phyloP scores from a whole-genome alignment of 1,140 invertebrate genomes.

The Eumeta japonica region DNA sequence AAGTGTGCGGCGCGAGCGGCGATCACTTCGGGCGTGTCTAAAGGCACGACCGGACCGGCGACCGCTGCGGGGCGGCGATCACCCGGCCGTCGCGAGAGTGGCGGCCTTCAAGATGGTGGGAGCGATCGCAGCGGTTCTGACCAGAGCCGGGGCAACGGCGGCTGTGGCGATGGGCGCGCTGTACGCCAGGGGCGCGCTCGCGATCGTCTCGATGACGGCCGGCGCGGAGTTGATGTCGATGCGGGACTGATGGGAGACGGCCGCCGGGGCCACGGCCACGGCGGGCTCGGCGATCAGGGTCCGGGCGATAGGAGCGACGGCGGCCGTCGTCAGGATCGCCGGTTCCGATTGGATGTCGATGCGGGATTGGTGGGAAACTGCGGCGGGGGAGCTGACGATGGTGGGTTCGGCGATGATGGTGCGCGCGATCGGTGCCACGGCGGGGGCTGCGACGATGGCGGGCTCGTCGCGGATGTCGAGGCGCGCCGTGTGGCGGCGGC shows the following conservation, averaged over 20 bases:
- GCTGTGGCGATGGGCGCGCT: constrained; percentile 18
- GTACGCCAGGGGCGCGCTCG: constrained; percentile 18
- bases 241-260: constrained; percentile 31
- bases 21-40: constrained; percentile 48
- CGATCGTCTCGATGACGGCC: constrained; percentile 23
- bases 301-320: constrained; percentile 13
- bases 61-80: constrained; percentile 12
- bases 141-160: constrained; percentile 6
- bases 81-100: constrained; percentile 5
- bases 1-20: constrained; percentile 50
- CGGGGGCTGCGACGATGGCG: constrained; percentile 20
- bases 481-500: constrained; percentile 23
- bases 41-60: constrained; percentile 22
- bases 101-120: constrained; percentile 12
- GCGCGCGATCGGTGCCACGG: constrained; percentile 13
- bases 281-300: constrained; percentile 12
- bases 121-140: constrained; percentile 16
- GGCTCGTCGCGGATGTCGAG: constrained; percentile 28
- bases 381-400: constrained; percentile 11
- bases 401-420: constrained; percentile 15
- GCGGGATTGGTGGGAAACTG: constrained; percentile 33
- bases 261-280: constrained; percentile 22
- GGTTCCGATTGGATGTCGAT: constrained; percentile 34
- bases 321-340: constrained; percentile 16
- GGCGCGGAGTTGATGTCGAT: constrained; percentile 41